Evolutionary conservation across 64 coral and sea anemone genomes (phyloP).

Genomic region (Montipora foliosa): DNA sequence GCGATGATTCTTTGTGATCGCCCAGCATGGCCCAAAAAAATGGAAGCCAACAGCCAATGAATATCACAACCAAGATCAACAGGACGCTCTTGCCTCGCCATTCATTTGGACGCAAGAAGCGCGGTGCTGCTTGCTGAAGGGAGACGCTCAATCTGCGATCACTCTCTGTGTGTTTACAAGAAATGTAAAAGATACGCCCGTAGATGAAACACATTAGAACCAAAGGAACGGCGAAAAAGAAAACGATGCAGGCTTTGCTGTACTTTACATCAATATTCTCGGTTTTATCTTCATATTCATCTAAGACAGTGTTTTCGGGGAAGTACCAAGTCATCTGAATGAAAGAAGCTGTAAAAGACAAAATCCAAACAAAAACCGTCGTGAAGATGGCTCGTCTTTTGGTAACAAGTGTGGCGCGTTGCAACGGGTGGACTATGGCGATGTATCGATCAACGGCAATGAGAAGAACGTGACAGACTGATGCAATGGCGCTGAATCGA

Average conservation of each 20-base stretch:
- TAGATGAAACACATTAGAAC: slow-evolving; percentile 47
- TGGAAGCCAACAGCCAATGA: slow-evolving; percentile 54
- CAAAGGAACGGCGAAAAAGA: slow-evolving; percentile 36
- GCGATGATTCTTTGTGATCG: slow-evolving; percentile 42
- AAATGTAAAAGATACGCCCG: slow-evolving; percentile 55
- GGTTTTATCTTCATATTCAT: neutral
- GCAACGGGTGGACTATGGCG: slow-evolving; percentile 39
- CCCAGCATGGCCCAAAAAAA: slow-evolving; percentile 37
- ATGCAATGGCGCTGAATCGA: slow-evolving; percentile 61
- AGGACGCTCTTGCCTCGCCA: slow-evolving; percentile 41
- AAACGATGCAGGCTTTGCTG: slow-evolving; percentile 16
- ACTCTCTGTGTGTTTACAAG: slow-evolving; percentile 38
- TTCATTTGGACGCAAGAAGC: neutral
- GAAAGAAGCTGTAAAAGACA: slow-evolving; percentile 28
- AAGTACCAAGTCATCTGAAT: slow-evolving; percentile 62
- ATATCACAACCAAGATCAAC: slow-evolving; percentile 47
- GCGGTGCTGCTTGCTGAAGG: neutral
- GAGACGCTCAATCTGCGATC: neutral
- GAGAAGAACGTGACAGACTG: slow-evolving; percentile 43
- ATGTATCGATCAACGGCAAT: slow-evolving; percentile 53
- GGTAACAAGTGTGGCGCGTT: slow-evolving; percentile 1
- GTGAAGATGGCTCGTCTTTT: slow-evolving; percentile 7
- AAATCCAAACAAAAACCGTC: slow-evolving; percentile 16
- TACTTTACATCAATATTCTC: slow-evolving; percentile 17
- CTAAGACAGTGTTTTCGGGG: neutral